phyloP scores from a whole-genome alignment of 2,888 invertebrate genomes.

The Pyrrhosoma nymphula region DNA sequence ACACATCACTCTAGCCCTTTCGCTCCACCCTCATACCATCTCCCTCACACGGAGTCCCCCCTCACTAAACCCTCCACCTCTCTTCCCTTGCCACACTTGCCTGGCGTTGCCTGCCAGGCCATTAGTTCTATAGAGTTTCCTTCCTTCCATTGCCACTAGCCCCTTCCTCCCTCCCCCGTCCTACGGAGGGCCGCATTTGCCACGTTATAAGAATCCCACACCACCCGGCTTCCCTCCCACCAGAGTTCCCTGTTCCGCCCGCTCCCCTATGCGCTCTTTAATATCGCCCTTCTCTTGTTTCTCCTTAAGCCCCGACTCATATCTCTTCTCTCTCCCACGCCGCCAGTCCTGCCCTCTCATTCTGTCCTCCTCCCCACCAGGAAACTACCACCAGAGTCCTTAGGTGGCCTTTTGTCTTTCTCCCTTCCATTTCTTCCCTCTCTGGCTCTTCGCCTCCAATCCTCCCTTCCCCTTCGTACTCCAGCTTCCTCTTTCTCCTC shows the following conservation, averaged over 20 bases:
- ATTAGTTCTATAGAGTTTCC: constrained; percentile 45
- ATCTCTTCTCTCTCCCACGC: constrained; percentile 33
- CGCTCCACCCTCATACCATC: background rate
- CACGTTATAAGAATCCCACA: constrained; percentile 26
- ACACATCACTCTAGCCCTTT: background rate
- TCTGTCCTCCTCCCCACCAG: background rate
- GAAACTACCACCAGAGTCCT: background rate
- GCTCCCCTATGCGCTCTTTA: constrained; percentile 10
- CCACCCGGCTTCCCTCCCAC: background rate
- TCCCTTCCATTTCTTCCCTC: background rate
- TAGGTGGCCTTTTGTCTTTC: background rate
- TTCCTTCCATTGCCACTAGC: constrained; percentile 21
- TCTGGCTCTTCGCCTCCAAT: background rate
- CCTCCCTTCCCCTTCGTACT: background rate
- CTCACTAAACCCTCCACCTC: background rate
- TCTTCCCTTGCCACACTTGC: background rate
- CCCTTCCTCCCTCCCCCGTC: background rate
- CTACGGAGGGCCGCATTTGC: constrained; percentile 33
- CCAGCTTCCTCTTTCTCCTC: background rate
- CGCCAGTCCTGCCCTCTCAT: background rate
- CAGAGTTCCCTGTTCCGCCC: background rate
- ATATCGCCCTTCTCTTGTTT: constrained; percentile 53
- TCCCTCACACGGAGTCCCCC: background rate
- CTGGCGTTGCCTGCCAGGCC: background rate
- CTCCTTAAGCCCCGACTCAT: constrained; percentile 42